These are phyloP conservation scores for Drosophila mettleri DNA, from an alignment of 2,888 invertebrate genomes.

Conservation along the genomic window DNA sequence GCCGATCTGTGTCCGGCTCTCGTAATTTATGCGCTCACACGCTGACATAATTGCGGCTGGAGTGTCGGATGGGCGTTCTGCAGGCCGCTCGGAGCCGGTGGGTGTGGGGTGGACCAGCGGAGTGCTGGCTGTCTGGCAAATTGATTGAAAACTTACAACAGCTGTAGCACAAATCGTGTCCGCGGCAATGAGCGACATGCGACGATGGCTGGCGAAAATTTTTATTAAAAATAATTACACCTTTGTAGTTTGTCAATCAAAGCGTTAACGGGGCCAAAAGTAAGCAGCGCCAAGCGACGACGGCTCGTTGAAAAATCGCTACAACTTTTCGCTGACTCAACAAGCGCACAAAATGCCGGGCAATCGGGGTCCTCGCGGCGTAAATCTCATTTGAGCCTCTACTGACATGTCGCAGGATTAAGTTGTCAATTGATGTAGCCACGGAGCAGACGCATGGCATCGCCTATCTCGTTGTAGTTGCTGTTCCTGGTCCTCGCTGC, in stretches of 20 bases:
- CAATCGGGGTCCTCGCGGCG: slow-evolving; percentile 37
- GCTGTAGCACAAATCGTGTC: slow-evolving; percentile 50
- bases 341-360: slow-evolving; percentile 53
- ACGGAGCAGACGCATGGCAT: slow-evolving; percentile 26
- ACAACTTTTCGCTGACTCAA: slow-evolving; percentile 74
- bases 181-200: slow-evolving; percentile 58
- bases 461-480: slow-evolving; percentile 12
- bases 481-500: slow-evolving; percentile 13
- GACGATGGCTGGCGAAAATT: slow-evolving; percentile 46
- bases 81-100: neutral
- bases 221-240: slow-evolving; percentile 80
- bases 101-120: neutral
- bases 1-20: slow-evolving; percentile 36
- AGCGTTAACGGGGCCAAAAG: slow-evolving; percentile 58
- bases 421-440: slow-evolving; percentile 75
- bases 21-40: slow-evolving; percentile 71
- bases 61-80: slow-evolving; percentile 18
- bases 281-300: slow-evolving; percentile 27
- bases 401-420: slow-evolving; percentile 81
- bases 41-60: slow-evolving; percentile 73
- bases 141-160: slow-evolving; percentile 77
- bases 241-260: slow-evolving; percentile 80
- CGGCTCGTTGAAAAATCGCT: slow-evolving; percentile 68
- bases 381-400: slow-evolving; percentile 81
- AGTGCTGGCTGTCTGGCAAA: slow-evolving; percentile 47